Conservation (phyloP, 2,888 invertebrate genomes). For the Leptogaster cylindrica region DNA sequence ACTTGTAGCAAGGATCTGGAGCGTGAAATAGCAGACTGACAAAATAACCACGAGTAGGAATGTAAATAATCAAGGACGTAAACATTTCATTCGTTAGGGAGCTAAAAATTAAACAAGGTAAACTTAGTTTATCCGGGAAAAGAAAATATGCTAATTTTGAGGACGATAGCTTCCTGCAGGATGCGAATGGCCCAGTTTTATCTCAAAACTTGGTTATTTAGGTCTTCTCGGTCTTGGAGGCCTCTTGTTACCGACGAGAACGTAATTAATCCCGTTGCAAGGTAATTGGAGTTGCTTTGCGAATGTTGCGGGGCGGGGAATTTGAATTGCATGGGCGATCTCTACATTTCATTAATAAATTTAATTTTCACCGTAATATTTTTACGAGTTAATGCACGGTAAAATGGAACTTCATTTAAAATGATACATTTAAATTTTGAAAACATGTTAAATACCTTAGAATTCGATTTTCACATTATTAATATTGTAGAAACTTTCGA, state of each 20-base stretch:
- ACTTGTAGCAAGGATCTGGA: background rate
- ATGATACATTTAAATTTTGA: too few relatives aligned
- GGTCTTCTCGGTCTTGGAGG: background rate
- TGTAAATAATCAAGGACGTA: slow-evolving; percentile 44
- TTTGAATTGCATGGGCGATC: too few relatives aligned
- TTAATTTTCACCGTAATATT: too few relatives aligned
- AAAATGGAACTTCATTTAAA: too few relatives aligned
- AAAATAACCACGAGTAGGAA: background rate
- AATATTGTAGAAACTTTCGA: too few relatives aligned
- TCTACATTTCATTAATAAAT: too few relatives aligned
- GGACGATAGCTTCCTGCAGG: slow-evolving; percentile 30
- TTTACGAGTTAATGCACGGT: too few relatives aligned
- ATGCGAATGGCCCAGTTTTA: slow-evolving; percentile 21
- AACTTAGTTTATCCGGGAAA: slow-evolving; percentile 37
- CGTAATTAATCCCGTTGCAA: slow-evolving; percentile 46
- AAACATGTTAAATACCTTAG: too few relatives aligned
- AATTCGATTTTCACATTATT: too few relatives aligned
- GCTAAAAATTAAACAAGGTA: slow-evolving; percentile 45
- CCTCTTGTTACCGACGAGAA: slow-evolving; percentile 44
- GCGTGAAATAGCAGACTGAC: background rate
- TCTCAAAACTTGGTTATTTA: slow-evolving; percentile 5
- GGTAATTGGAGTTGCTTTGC: slow-evolving; percentile 27
- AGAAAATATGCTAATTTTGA: slow-evolving; percentile 39
- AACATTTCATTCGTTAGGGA: slow-evolving; percentile 33
- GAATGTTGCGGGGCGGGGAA: too few relatives aligned